Percentiles rank a stretch among this genome's conserved stretches.
These are phyloP conservation scores for Bursaphelenchus okinawaensis DNA, from an alignment of 2,888 invertebrate genomes.

Conservation along the genomic window DNA sequence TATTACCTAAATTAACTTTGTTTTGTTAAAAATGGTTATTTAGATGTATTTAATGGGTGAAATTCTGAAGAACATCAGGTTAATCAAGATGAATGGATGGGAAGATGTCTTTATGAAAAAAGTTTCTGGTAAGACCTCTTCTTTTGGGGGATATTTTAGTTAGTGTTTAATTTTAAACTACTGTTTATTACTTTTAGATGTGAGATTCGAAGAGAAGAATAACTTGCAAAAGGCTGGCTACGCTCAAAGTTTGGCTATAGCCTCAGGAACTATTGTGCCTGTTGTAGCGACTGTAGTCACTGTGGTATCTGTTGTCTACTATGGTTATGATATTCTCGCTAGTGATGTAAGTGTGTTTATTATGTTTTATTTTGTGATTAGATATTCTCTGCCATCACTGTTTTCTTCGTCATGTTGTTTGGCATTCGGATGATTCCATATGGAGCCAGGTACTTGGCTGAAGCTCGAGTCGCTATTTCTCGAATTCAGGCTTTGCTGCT, in stretches of 20 bases:
- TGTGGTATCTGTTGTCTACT: constrained; percentile 63
- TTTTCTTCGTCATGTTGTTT: constrained; percentile 61
- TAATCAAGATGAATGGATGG: constrained; percentile 69
- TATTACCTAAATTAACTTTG: not conserved
- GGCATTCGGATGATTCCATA: constrained; percentile 60
- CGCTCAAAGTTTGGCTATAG: constrained; percentile 65
- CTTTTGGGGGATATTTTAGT: not conserved
- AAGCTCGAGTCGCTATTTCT: constrained; percentile 57
- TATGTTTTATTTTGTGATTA: constrained; percentile 56
- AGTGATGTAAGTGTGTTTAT: constrained; percentile 62
- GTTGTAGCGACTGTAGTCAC: constrained; percentile 58
- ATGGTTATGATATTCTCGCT: constrained; percentile 65
- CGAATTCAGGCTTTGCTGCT: constrained; percentile 56
- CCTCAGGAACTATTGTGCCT: constrained; percentile 65
- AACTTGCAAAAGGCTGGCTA: constrained; percentile 64
- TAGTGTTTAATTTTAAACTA: not conserved
- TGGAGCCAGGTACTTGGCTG: constrained; percentile 58
- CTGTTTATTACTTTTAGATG: constrained; percentile 58
- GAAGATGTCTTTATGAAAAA: constrained; percentile 64
- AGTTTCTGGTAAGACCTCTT: constrained; percentile 56
- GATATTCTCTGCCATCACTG: constrained; percentile 61
- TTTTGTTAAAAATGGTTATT: too few species aligned
- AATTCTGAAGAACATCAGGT: constrained; percentile 64
- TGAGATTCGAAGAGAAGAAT: constrained; percentile 62
- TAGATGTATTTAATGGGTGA: constrained; percentile 64